Evolutionary conservation across 2,888 invertebrate genomes (phyloP), one percentile per base, ranked within the genome.

Genomic region (Diarsia brunnea): DNA sequence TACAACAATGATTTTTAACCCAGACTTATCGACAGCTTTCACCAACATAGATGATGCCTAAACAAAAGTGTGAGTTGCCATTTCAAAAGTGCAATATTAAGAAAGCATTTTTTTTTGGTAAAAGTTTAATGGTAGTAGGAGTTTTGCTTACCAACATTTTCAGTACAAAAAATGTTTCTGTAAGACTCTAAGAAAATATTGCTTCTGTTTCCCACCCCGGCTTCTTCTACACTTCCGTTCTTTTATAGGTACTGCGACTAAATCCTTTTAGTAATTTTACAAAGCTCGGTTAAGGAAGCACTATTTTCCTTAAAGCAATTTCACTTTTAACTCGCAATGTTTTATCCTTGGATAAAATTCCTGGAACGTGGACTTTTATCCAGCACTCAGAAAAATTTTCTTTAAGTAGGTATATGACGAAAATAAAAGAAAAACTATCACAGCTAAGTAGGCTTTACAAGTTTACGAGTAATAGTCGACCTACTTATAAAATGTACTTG

Each of bases 221-320:
- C 51, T 19, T n/a, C n/a, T 12, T 21, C 4, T 19, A 10, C 27
- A 49, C 27, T 60, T 60, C 4, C 19, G 31, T n/a, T 66, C 14
- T 2, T 21, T 10, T 43, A 0, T 38, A 12, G 12, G 11, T 31
- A 11, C 60, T 61, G 45, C 45, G 61, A 53, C n/a, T 19, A 63
- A 78, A 47, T 67, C 45, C 38, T 53, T 24, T 11, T 31, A 66
- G 60, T 61, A 61, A 61, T 77, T 67, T 38, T 53, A 63, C 27
- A 55, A 78, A 63, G 38, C 38, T 27, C 61, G 0, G 10, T 19
- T 27, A 43, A 43, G 63, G 63, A 64, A 70, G 53, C 79, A 49
- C 47, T 43, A 43, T 55, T 79, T 47, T 70, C 27, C 43, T 78
- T 47, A 69, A 64, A 70, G 55, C 47, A 31, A 78, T 69, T 58